Evolutionary conservation across 1,140 invertebrate genomes (phyloP), one percentile per base, ranked within the genome.

Genomic region (Scaptomyza hsui): DNA sequence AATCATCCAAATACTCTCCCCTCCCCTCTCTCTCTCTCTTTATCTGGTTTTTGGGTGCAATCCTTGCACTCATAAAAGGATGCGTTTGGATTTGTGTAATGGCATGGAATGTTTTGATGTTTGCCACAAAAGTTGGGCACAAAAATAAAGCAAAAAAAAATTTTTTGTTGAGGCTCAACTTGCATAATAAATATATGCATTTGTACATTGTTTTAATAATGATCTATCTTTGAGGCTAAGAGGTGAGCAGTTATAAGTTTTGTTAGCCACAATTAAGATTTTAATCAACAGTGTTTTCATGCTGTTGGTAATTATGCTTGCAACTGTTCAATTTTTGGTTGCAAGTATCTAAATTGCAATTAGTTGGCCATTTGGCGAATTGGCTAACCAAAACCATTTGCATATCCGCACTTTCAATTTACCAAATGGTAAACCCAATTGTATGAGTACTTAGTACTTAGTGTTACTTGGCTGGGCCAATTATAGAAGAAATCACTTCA

Each of bases 51-150:
- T 24, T 19, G 0, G 7, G 13, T 19, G 16, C 15, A 15, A 21
- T 26, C 9, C n/a, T 42, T 21, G 70, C 76, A 74, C 56, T 86
- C 77, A 81, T 78, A 83, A 83, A 29, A 68, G 72, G 62, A 79
- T 72, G 61, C 70, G 62, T 47, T 47, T 70, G 82, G 77, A 81
- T 77, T 67, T 85, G 82, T 77, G 77, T 86, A 88, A 77, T 86
- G 77, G 74, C 59, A 88, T 68, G 81, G 82, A 86, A 88, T 88
- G 81, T 81, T 85, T 74, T 86, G 82, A 86, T 88, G 70, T 74
- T 75, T 71, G 59, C 57, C 44, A 21, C 63, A 77, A 86, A 80
- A 26, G 35, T 53, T 48, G 9, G 7, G 13, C 64, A 65, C 56
- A 29, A 47, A 59, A 65, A 61, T 13, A 26, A 15, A 16, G 26